Evolutionary conservation across 2,797 vertebrate genomes (phyloP), one percentile per base, ranked within the genome.

Genomic region (Danio tinwini): DNA sequence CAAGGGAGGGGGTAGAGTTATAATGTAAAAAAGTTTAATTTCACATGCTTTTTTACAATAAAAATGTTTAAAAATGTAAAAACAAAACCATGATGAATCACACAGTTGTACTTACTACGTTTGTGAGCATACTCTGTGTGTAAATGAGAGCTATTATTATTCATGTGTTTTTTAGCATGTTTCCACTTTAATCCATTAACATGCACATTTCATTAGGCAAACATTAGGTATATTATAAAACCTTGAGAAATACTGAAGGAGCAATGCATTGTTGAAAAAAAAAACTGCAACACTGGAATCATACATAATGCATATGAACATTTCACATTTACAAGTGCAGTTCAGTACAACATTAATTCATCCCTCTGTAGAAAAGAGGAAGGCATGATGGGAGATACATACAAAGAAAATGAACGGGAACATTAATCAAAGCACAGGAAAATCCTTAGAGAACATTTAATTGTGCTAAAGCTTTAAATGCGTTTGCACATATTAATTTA

Each of bases 251-350:
- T 90, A 93, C 89, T 90, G 90, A 88, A 73, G 52, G 29, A 11
- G 73, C 89, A 17, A 91, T 87, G 85, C 91, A 91, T 93, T 91
- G 88, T 86, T 88, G 85, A 91, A 90, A 87, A 69, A 93, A 88
- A 91, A 93, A 92, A 93, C 90, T 87, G 89, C 88, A 92, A 91
- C 88, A 92, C 88, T 87, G 90, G 89, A 91, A 90, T 92, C 90
- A 92, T 93, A 90, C 90, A 92, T 92, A 93, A 93, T 93, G 88
- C 92, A 93, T 93, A 89, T 85, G 86, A 92, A 92, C 89, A 91
- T 92, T 92, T 90, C 89, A 90, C 88, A 90, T 90, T 89, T 91
- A 90, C 90, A 92, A 88, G 89, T 87, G 87, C 90, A 89, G 87
- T 90, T 76, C 19, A 72, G 61, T 42, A 5, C 2, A 19, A 50